Percentiles rank a stretch among this genome's conserved stretches.
Conservation (phyloP, 92 coral and sea anemone species). For the Heteractis magnifica region DNA sequence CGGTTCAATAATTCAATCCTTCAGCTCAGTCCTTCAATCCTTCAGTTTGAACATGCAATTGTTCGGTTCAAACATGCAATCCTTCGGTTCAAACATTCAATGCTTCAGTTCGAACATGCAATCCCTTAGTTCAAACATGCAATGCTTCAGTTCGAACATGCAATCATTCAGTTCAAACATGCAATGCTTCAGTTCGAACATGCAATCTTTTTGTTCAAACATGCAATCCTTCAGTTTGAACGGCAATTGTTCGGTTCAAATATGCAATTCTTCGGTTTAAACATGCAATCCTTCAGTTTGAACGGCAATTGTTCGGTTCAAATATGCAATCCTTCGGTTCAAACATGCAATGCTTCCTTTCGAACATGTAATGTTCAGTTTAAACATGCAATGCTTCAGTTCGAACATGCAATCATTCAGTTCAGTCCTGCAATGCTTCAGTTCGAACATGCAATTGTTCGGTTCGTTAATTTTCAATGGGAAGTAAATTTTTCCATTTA, state of each 20-base stretch:
- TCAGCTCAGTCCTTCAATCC: background rate
- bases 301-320: no score
- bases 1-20: background rate
- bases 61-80: background rate
- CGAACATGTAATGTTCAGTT: constrained; percentile 2
- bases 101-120: background rate
- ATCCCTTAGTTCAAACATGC: background rate
- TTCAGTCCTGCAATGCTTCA: background rate
- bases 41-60: no score
- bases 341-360: background rate
- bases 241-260: background rate
- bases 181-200: background rate
- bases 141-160: background rate
- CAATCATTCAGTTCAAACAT: background rate
- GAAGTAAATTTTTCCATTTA: background rate
- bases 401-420: background rate
- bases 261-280: background rate
- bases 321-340: constrained; percentile 9
- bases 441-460: constrained; percentile 10
- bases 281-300: background rate
- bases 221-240: background rate
- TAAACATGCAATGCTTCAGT: background rate
- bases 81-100: background rate
- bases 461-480: no score
- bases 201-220: background rate